Percentiles rank a stretch among this genome's conserved stretches.
Evolutionary conservation across 2,113 vertebrate species (phyloP).

Genomic region (Myanophis thanlyinensis): DNA sequence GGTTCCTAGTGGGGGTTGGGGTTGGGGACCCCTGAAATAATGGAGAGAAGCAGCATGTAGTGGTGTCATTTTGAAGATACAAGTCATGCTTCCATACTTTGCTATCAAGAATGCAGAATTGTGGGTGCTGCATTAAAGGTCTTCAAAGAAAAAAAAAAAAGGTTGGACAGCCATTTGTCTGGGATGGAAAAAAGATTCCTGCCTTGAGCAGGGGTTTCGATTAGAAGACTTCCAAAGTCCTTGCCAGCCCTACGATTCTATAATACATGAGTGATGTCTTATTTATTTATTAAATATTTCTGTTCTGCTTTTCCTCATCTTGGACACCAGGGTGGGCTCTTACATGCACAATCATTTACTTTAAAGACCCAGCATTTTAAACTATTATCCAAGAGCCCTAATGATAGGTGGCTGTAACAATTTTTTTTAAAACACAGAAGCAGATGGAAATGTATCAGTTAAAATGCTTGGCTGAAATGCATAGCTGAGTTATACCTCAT

Average conservation of each 20-base stretch:
- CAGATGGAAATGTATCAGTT: background rate
- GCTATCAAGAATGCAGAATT: background rate
- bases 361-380: background rate
- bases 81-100: too few relatives aligned
- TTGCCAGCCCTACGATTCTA: too few relatives aligned
- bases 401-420: background rate
- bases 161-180: background rate
- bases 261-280: background rate
- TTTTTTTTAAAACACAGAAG: background rate
- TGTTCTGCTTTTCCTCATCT: background rate
- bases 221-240: background rate
- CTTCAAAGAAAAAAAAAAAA: background rate
- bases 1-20: too few relatives aligned
- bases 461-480: background rate
- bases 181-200: background rate
- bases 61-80: too few relatives aligned
- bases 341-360: background rate
- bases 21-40: too few relatives aligned
- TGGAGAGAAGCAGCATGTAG: too few relatives aligned
- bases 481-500: background rate
- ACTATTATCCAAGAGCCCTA: background rate
- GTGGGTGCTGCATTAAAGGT: background rate
- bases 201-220: background rate
- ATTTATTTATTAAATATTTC: background rate
- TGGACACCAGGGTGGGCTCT: background rate